Evolutionary conservation across 2,888 invertebrate species (phyloP), one percentile per base, ranked within the genome.

Genomic region (Auanema freiburgensis): DNA sequence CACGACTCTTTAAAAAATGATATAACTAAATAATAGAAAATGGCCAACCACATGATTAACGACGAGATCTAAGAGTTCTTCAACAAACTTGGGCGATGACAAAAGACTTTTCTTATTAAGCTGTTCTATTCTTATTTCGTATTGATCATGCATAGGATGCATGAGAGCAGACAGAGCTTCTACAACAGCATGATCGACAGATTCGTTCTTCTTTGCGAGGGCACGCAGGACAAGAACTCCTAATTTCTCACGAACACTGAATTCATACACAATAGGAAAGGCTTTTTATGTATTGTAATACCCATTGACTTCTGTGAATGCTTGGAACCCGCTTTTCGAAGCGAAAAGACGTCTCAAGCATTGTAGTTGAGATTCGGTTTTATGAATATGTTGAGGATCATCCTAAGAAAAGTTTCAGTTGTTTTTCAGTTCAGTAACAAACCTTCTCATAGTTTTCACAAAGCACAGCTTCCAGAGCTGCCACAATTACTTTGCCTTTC

Each of bases 321-420:
- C 92, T 41, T 92, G 91, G 85, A 96, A 99, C 1, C 98, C 98
- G 52, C 94, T 92, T 89, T 97, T 98, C 78, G 94, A 96, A 0
- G 97, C 97, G 62, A 97, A 91, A 14, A 99, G 87, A 74, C 98
- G 87, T 33, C 96, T 88, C 57, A 99, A 85, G 11, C 93, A 93
- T 84, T 96, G 96, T 86, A 98, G 95, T 85, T 94, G 93, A 1
- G 92, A 91, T 86, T 98, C 97, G 46, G 67, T 67, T 61, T 76
- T 76, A 53, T 71, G 69, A 5, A 89, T 86, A 74, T 90, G 88
- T 64, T 88, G 88, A 80, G 88, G 88, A 78, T 90, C 89, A 11
- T 79, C 76, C 59, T 73, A 25, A 44, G 42, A 58, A 53, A n/a
- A 12, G 14, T 46, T 46, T 16, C 16, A 4, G 43, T 21, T 21